Base-by-base conservation (phyloP, 1,140 invertebrate genomes). In the Bombus consobrinus region DNA sequence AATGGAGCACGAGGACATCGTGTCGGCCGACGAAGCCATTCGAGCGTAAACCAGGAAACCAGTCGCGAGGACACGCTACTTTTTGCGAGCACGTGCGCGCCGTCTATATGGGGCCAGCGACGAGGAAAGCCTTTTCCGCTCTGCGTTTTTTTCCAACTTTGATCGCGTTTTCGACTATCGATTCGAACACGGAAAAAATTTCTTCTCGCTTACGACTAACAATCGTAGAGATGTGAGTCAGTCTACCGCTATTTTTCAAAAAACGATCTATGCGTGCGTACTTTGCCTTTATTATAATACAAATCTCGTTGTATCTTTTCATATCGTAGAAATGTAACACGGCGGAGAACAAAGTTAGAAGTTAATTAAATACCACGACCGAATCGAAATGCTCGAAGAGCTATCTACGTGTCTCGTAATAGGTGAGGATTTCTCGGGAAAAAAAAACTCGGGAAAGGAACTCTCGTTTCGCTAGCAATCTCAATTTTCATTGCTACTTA, bases 1-100 rank as follows among this genome's bases (percentile, higher is more conserved):
- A 90, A 92, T 90, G 88, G 86, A 88, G 92, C 85, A 92, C 92
- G 92, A 93, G 92, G 92, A 91, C 91, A 82, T 62, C 66, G 86
- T 62, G 83, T 73, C 85, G 73, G 32, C 68, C 83, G 81, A 72
- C 75, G 80, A 69, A 85, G 59, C 73, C 85, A 88, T 87, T 95
- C 94, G 79, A 96, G 94, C 83, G 95, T 94, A 86, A 95, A 96
- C 88, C 94, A 93, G 92, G 92, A 93, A 93, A 88, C 83, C 80
- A 85, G 41, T 66, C 68, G 77, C 91, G 89, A 93, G 92, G 91
- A 92, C 92, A 47, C 71, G 39, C 22, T 18, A 76, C 39, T 90
- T 88, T 89, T 90, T 84, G 69, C 41, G 4, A 76, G 39, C 81
- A 83, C 81, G 81, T 87, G 81, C 80, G 25, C 37, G 47, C 34